Percentiles rank a stretch among this genome's conserved stretches.
Evolutionary conservation across 53 echinoderm and acorn worm genomes (phyloP).

Genomic region (Arbacia lixula): DNA sequence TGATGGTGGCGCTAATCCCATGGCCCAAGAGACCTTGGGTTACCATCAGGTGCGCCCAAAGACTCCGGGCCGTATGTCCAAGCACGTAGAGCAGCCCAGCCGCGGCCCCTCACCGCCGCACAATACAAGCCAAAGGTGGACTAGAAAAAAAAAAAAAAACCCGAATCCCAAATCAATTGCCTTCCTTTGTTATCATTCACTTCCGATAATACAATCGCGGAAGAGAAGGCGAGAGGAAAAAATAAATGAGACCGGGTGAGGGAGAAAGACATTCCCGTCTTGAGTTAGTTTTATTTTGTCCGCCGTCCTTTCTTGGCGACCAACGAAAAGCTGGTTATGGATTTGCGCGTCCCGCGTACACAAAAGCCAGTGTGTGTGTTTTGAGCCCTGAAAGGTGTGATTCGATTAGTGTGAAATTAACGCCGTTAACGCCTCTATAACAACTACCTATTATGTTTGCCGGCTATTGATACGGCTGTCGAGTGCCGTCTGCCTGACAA

Average conservation of each 20-base stretch:
- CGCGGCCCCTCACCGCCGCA: too few species aligned
- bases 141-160: too few species aligned
- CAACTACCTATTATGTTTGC: slow-evolving; percentile 36
- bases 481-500: slow-evolving; percentile 20
- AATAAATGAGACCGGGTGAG: too few species aligned
- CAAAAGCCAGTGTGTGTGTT: slow-evolving; percentile 46
- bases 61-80: slow-evolving; percentile 35
- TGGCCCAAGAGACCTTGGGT: slow-evolving; percentile 3
- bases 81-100: slow-evolving; percentile 20
- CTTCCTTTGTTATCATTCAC: slow-evolving; percentile 43
- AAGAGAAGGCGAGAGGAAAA: too few species aligned
- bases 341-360: not conserved
- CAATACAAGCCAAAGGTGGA: too few species aligned
- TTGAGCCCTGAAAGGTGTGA: slow-evolving; percentile 42
- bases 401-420: slow-evolving; percentile 61
- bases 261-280: not conserved
- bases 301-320: not conserved
- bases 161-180: slow-evolving; percentile 40
- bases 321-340: slow-evolving; percentile 25
- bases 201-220: slow-evolving; percentile 42
- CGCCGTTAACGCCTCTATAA: slow-evolving; percentile 48
- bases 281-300: not conserved
- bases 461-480: slow-evolving; percentile 43
- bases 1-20: slow-evolving; percentile 18
- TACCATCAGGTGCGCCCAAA: slow-evolving; percentile 49